Conservation (phyloP, 2,797 vertebrate species). For the Falco concolor region DNA sequence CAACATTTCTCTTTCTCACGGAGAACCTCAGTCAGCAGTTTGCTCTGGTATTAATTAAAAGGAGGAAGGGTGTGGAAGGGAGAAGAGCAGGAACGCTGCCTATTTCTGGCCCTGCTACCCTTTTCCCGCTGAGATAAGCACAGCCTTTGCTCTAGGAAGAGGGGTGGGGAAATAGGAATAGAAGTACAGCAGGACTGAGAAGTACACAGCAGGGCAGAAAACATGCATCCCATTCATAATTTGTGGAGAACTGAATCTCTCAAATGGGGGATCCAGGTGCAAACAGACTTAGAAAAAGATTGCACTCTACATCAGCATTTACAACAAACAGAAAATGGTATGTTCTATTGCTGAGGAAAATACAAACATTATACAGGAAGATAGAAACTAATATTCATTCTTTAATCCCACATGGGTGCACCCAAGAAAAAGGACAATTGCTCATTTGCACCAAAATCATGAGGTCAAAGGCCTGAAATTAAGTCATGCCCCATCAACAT, state of each 20-base stretch:
- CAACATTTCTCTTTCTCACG: neutral
- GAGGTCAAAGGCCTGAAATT: neutral
- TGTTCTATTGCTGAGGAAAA: neutral
- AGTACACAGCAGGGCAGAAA: neutral
- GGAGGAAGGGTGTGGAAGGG: neutral
- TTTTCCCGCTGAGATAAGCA: neutral
- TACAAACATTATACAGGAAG: neutral
- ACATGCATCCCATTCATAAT: neutral
- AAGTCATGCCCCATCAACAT: neutral
- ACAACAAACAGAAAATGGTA: neutral
- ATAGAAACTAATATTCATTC: neutral
- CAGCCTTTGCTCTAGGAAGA: neutral
- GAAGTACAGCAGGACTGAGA: neutral
- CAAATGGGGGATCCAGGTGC: neutral
- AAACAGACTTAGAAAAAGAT: neutral
- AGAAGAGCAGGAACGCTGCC: neutral
- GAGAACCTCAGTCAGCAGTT: neutral
- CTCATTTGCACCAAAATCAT: neutral
- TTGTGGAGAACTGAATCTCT: neutral
- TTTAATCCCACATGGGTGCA: neutral
- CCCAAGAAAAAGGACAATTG: rapidly evolving
- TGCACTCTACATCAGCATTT: neutral
- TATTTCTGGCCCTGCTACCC: neutral
- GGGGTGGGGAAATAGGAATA: neutral
- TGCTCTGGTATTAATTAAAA: neutral